Percentiles rank a stretch among this genome's conserved stretches.
Conservation (phyloP, 2,888 invertebrate species). For the Melanotus villosus region DNA sequence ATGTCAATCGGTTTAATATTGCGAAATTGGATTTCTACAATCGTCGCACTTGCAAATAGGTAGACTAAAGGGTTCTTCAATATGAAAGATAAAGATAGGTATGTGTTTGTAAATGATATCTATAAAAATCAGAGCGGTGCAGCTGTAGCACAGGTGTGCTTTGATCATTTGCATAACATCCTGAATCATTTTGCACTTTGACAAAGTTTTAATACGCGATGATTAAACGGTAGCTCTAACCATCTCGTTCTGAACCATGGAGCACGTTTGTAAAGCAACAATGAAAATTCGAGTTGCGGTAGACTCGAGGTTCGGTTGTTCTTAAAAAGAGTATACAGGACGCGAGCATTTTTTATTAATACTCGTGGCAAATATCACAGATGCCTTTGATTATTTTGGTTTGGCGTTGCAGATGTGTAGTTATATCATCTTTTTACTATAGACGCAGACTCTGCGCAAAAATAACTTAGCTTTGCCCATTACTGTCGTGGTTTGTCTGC, state of each 20-base stretch:
- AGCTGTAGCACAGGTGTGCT: conserved; percentile 42
- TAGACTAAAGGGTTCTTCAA: no score
- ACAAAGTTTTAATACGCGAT: conserved; percentile 12
- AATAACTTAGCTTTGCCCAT: conserved; percentile 35
- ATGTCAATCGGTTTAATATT: not conserved
- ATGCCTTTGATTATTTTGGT: conserved; percentile 48
- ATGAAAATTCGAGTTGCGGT: not conserved
- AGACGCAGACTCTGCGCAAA: conserved; percentile 42
- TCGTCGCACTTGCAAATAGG: not conserved
- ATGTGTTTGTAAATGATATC: conserved; percentile 18
- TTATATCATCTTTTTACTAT: conserved; percentile 49
- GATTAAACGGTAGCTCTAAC: not conserved
- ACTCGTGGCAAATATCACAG: conserved; percentile 42
- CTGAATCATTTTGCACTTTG: conserved; percentile 42
- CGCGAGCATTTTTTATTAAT: conserved; percentile 20
- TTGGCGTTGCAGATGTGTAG: conserved; percentile 42
- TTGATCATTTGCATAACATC: conserved; percentile 41
- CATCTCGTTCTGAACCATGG: not conserved
- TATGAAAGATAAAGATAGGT: conserved; percentile 2
- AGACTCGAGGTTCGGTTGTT: not conserved
- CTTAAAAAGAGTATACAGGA: not conserved
- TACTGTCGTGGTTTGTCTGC: conserved; percentile 27
- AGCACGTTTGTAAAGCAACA: not conserved
- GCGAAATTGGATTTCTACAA: no score
- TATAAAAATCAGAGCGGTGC: conserved; percentile 34